phyloP scores from a whole-genome alignment of 2,797 vertebrate species.

The Hyperoplus lanceolatus region DNA sequence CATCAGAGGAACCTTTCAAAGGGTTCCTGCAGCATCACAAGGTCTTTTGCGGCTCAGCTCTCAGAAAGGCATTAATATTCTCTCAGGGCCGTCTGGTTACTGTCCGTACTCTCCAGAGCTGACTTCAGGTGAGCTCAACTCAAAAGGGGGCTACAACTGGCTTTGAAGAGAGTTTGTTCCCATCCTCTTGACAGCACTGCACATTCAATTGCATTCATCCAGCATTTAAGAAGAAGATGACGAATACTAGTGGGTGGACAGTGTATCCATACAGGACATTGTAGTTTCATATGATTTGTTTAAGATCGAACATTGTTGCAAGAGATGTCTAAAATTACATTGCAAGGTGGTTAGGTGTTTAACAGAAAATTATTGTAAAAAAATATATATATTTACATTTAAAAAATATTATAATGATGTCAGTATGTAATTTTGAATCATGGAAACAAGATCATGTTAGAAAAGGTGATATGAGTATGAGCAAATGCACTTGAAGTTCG shows the following conservation, averaged over 20 bases:
- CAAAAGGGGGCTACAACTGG: conserved; percentile 40
- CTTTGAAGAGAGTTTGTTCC: conserved; percentile 57
- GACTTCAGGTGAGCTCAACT: conserved; percentile 62
- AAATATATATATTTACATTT: background rate
- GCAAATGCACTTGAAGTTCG: conserved; percentile 16
- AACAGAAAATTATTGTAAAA: background rate
- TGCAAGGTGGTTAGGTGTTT: background rate
- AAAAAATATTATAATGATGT: background rate
- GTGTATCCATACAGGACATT: background rate
- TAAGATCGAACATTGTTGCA: background rate
- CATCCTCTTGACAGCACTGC: conserved; percentile 28
- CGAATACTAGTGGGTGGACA: conserved; percentile 3
- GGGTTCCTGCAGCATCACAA: conserved; percentile 58
- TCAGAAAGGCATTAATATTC: conserved; percentile 69
- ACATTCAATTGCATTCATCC: conserved; percentile 38
- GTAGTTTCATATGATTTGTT: background rate
- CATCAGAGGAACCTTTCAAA: conserved; percentile 76
- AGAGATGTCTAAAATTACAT: background rate
- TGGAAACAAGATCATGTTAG: background rate
- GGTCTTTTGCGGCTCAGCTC: conserved; percentile 64
- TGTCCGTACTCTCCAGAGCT: conserved; percentile 57
- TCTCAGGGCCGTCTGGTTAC: conserved; percentile 62
- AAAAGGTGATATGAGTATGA: conserved; percentile 16
- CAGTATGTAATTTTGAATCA: background rate
- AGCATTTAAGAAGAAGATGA: background rate